Evolutionary conservation across 1,140 invertebrate species (phyloP), one percentile per base, ranked within the genome.

Genomic region (Chymomyza costata): DNA sequence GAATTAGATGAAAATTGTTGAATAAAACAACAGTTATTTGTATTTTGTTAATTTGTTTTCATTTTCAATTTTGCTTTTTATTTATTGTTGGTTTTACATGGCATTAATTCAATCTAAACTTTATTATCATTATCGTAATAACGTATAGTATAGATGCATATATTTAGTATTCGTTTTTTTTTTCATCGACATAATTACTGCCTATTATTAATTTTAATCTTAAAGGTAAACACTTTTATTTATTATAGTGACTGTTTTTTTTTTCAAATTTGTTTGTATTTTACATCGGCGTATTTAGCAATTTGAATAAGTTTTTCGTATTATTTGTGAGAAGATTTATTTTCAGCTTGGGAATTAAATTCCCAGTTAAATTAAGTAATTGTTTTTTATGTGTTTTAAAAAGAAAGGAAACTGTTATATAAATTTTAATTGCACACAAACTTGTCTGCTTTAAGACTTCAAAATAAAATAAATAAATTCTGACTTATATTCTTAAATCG

Each of bases 11-110:
- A 66, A 76, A 76, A 76, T 78, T 68, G 70, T 68, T 70, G 30
- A 76, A 80, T 78, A 61, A 76, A 76, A 76, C 66, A 76, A 66
- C 73, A 56, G 71, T 71, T 71, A 76, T 76, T 76, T 76, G 78
- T 78, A 71, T 71, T n/a, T 70, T 62, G 69, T 78, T 78, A 58
- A 30, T 57, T 32, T 66, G 71, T 51, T 76, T 62, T 76, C 65
- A 65, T 74, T 48, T 35, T 14, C 40, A 53, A 45, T 52, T 73
- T 56, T 49, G 49, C 54, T 66, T 38, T 18, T 56, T 51, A 16
- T 31, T 31, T 51, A 38, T 60, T 47, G 18, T 11, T 50, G 13
- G 37, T 8, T 44, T 34, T 39, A 8, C 8, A 5, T 25, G 50
- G 50, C 70, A 78, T 76, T 61, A 76, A 76, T n/a, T 76, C 70